Evolutionary conservation across 2,113 vertebrate genomes (phyloP).

Genomic region (Onychostruthus taczanowskii): DNA sequence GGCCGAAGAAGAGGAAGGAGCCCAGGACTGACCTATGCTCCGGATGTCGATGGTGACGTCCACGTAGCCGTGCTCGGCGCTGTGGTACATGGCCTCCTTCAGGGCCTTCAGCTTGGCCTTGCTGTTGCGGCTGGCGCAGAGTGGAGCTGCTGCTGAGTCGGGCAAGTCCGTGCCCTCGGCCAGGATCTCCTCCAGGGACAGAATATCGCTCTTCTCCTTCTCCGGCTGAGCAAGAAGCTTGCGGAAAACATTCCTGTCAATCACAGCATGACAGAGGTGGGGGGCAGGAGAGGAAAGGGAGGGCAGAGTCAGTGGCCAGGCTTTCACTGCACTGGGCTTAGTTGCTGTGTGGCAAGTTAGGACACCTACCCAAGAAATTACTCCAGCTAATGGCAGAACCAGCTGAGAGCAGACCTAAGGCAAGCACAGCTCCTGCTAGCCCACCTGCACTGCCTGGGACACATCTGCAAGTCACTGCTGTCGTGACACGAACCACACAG

Average conservation of each 20-base stretch:
- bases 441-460: neutral
- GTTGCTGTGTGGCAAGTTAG: neutral
- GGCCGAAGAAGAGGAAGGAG: neutral
- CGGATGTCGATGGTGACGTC: slow-evolving; percentile 96
- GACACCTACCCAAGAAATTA: neutral
- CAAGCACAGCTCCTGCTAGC: neutral
- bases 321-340: neutral
- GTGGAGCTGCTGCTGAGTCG: slow-evolving; percentile 78
- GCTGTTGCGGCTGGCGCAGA: slow-evolving; percentile 85
- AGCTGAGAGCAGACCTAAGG: neutral
- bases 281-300: slow-evolving; percentile 50
- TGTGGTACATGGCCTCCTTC: slow-evolving; percentile 98
- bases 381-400: neutral
- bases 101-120: slow-evolving; percentile 95
- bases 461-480: neutral
- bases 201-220: slow-evolving; percentile 91
- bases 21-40: slow-evolving; percentile 84
- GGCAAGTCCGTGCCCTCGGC: slow-evolving; percentile 90
- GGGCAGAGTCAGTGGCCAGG: slow-evolving; percentile 13
- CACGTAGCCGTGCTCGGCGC: slow-evolving; percentile 91
- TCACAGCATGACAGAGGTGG: slow-evolving; percentile 34
- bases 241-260: slow-evolving; percentile 91
- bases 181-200: slow-evolving; percentile 97
- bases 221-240: slow-evolving; percentile 93
- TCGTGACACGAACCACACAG: rapidly evolving